Conservation (phyloP, 2,113 vertebrate genomes). For the Sylvilagus bachmani region DNA sequence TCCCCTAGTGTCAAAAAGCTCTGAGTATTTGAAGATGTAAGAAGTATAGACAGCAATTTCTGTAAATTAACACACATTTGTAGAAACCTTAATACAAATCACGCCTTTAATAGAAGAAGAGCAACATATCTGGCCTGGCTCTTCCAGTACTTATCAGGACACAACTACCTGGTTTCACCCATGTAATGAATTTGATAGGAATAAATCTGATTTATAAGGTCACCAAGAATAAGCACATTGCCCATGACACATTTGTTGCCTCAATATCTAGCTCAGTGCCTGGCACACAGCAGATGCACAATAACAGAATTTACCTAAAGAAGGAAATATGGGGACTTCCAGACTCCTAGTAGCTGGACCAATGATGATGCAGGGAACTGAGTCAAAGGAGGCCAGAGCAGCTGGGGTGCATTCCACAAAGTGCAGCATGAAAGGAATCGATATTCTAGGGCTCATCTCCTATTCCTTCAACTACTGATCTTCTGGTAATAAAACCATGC, state of each 20-base stretch:
- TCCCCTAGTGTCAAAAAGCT: neutral
- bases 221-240: neutral
- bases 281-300: neutral
- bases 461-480: neutral
- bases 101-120: neutral
- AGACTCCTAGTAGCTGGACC: neutral
- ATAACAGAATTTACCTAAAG: neutral
- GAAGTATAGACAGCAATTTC: neutral
- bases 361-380: neutral
- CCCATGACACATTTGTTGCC: neutral
- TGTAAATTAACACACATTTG: neutral
- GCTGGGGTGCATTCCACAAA: neutral
- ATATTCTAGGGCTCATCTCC: neutral
- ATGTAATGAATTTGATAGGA: neutral
- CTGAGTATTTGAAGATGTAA: neutral
- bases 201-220: neutral
- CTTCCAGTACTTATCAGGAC: neutral
- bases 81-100: neutral
- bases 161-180: neutral
- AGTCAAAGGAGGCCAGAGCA: neutral
- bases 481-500: neutral
- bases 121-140: neutral
- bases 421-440: neutral
- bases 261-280: neutral
- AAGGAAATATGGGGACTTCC: neutral